Conservation (phyloP, 1,140 invertebrate genomes). For the Aphaenogaster floridana region DNA sequence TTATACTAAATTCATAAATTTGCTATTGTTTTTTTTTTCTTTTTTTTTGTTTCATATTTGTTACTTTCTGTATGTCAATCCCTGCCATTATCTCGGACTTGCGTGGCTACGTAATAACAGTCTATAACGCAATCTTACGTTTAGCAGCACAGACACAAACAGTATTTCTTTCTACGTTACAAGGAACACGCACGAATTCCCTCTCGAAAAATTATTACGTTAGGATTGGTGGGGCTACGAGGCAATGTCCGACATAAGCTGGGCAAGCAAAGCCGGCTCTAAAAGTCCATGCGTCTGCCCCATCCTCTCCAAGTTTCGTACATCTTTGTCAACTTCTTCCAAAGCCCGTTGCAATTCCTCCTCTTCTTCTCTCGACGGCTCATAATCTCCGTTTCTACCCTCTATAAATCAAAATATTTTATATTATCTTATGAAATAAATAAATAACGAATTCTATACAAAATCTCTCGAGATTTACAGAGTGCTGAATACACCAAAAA, state of each 20-base stretch:
- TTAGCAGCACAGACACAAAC: constrained; percentile 80
- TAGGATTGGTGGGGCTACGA: constrained; percentile 84
- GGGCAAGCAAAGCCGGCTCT: constrained; percentile 86
- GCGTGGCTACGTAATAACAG: constrained; percentile 72
- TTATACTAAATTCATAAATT: constrained; percentile 73
- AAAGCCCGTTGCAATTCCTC: constrained; percentile 94
- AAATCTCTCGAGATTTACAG: constrained; percentile 39
- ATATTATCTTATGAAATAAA: background rate
- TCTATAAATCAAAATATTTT: constrained; percentile 85
- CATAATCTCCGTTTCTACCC: constrained; percentile 91
- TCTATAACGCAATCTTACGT: constrained; percentile 79
- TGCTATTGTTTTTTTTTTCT: constrained; percentile 62
- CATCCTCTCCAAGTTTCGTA: constrained; percentile 92
- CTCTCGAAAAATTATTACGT: constrained; percentile 66
- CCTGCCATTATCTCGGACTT: constrained; percentile 71
- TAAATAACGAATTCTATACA: constrained; percentile 7
- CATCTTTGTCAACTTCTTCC: constrained; percentile 93
- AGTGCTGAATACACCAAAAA: constrained; percentile 14
- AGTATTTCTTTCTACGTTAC: constrained; percentile 77
- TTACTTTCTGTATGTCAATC: constrained; percentile 76
- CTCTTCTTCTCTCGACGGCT: constrained; percentile 92
- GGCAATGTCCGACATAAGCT: constrained; percentile 86
- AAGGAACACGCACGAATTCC: constrained; percentile 78
- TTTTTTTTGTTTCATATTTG: constrained; percentile 43
- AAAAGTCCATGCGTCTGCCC: constrained; percentile 89